Evolutionary conservation across 2,797 vertebrate genomes (phyloP).

Genomic region (Spheniscus humboldti): DNA sequence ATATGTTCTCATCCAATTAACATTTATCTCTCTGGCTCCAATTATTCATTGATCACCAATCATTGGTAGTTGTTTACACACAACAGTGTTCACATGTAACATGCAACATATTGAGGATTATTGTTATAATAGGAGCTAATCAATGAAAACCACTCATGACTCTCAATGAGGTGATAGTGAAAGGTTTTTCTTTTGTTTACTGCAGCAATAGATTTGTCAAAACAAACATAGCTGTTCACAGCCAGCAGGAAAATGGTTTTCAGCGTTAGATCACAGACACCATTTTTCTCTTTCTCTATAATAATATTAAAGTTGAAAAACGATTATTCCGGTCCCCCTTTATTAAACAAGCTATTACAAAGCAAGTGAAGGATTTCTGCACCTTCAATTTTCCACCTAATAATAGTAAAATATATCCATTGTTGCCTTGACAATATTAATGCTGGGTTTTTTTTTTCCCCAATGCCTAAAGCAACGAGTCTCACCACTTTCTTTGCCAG

Average conservation of each 20-base stretch:
- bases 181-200: conserved; percentile 61
- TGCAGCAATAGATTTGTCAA: conserved; percentile 53
- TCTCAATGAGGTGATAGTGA: conserved; percentile 57
- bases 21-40: conserved; percentile 60
- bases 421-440: conserved; percentile 47
- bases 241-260: conserved; percentile 53
- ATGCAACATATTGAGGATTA: conserved; percentile 60
- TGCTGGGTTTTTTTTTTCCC: background rate
- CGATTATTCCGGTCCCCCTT: conserved; percentile 1
- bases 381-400: conserved; percentile 57
- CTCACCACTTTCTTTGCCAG: conserved; percentile 4
- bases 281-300: conserved; percentile 48
- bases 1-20: conserved; percentile 40
- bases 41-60: conserved; percentile 73
- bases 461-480: background rate
- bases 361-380: conserved; percentile 47
- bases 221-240: conserved; percentile 49
- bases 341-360: conserved; percentile 60
- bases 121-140: conserved; percentile 68
- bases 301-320: conserved; percentile 64
- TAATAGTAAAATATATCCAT: conserved; percentile 46
- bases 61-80: conserved; percentile 72
- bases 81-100: conserved; percentile 40
- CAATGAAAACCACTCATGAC: conserved; percentile 64
- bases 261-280: conserved; percentile 25